Evolutionary conservation across 1,140 invertebrate genomes (phyloP).

Genomic region (Branchinecta lynchi): DNA sequence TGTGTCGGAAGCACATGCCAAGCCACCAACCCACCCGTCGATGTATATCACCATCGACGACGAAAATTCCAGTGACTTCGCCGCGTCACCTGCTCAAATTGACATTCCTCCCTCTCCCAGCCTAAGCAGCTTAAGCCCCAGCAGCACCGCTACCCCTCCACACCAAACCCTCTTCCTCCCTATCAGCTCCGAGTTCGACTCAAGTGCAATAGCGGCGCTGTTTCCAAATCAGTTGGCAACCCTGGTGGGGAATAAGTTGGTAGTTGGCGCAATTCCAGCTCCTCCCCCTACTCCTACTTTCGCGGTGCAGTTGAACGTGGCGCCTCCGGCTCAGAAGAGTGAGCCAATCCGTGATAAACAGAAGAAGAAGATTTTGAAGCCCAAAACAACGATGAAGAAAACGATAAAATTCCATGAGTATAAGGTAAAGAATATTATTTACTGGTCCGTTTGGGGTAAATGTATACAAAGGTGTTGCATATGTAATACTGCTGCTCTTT

Average conservation of each 20-base stretch:
- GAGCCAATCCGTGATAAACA: constrained; percentile 27
- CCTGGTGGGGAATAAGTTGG: neutral
- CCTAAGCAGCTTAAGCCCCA: neutral
- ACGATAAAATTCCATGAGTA: constrained; percentile 97
- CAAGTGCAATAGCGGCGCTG: neutral
- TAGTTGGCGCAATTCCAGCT: constrained; percentile 17
- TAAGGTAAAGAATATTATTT: constrained; percentile 40
- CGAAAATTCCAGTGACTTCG: constrained; percentile 55
- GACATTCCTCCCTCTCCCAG: constrained; percentile 19
- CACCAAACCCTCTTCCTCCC: constrained; percentile 3
- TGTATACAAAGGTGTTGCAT: no score
- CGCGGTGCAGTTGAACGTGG: constrained; percentile 3
- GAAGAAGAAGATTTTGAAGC: constrained; percentile 59
- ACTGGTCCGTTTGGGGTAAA: no score
- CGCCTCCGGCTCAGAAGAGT: constrained; percentile 30
- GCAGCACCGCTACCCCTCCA: constrained; percentile 12
- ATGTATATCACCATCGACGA: constrained; percentile 70
- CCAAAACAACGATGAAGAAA: constrained; percentile 61
- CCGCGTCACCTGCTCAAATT: constrained; percentile 27
- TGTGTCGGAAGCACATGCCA: constrained; percentile 68
- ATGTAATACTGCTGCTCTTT: no score
- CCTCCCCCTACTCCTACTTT: constrained; percentile 16
- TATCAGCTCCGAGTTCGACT: neutral
- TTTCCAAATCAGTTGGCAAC: neutral
- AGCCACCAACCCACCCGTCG: constrained; percentile 61